Base-by-base conservation (phyloP, 92 coral and sea anemone species). In the Galaxea fascicularis region DNA sequence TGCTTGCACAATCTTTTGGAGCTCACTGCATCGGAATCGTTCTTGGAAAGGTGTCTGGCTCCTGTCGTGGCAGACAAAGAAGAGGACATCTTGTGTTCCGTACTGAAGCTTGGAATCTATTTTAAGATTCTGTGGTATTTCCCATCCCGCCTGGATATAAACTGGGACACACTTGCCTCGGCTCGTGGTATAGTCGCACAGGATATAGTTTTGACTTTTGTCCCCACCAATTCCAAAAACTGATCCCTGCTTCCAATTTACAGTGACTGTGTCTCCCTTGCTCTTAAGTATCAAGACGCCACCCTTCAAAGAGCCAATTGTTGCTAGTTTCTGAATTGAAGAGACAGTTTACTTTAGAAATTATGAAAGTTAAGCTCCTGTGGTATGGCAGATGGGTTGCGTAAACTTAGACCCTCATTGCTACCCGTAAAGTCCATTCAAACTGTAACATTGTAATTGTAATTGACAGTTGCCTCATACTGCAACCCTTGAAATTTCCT, bases 151-250 rank as follows among this genome's bases (percentile, higher is more conserved):
- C 78, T 62, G 78, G 25, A 69, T 58, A 30, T 73, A 83, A 73
- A 83, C 87, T 73, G 87, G 82, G 45, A 83, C 73, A 49, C 87
- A 73, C 59, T 21, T 57, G 21, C 87, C 87, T 26, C 20, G 25
- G 73, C 70, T 60, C 6, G 82, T 74, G 59, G 39, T 47, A 73
- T 83, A 73, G 27, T 83, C 73, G 39, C 87, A 83, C n/a, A 83
- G 71, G 59, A 83, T 72, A 44, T 83, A 83, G 45, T 35, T 73
- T 83, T 83, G 87, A 73, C 87, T 83, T 74, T 45, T 69, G 87
- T 73, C 70, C 73, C 87, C 79, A 59, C 87, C 82, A 39, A 83
- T 27, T 83, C 87, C 87, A 31, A 74, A 0, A 15, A 73, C 12
- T 20, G 60, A 31, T 21, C 82, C 73, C 22, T 83, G 82, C 82